Conservation (phyloP, 2,797 vertebrate genomes). For the Mus caroli region DNA sequence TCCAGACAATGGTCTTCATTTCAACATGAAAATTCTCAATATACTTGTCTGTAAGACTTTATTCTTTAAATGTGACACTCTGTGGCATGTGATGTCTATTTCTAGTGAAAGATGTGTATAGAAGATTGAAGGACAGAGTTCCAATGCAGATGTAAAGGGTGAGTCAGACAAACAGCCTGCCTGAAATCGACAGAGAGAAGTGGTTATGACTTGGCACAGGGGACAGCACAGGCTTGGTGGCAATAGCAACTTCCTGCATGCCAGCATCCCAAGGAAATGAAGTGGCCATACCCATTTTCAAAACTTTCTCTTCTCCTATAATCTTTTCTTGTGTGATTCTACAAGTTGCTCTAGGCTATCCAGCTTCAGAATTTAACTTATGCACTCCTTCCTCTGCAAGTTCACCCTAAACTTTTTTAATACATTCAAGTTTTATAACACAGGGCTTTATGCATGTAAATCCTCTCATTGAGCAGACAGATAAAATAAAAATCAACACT, state of each 20-base stretch:
- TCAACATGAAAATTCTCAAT: background rate
- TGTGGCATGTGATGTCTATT: background rate
- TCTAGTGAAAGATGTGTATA: background rate
- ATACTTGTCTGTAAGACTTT: background rate
- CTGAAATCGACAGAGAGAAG: background rate
- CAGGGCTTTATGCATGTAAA: background rate
- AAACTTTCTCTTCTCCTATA: background rate
- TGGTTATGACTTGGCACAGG: rapidly evolving
- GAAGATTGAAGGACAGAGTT: background rate
- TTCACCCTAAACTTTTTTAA: background rate
- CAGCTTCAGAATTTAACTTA: background rate
- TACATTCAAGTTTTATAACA: background rate
- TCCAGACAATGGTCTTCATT: background rate
- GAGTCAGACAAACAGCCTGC: background rate
- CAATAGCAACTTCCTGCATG: too few relatives aligned
- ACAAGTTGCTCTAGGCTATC: background rate
- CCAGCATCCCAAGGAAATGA: background rate
- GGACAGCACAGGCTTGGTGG: background rate
- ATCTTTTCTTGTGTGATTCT: background rate
- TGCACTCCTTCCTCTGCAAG: background rate
- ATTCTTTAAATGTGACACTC: background rate
- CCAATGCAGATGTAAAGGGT: background rate
- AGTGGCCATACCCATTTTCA: rapidly evolving
- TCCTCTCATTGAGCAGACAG: background rate
- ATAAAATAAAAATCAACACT: background rate